These are phyloP conservation scores for Hydra vulgaris DNA, from an alignment of 30 jellyfish, hydroid and myxozoan genomes.

Conservation along the genomic window DNA sequence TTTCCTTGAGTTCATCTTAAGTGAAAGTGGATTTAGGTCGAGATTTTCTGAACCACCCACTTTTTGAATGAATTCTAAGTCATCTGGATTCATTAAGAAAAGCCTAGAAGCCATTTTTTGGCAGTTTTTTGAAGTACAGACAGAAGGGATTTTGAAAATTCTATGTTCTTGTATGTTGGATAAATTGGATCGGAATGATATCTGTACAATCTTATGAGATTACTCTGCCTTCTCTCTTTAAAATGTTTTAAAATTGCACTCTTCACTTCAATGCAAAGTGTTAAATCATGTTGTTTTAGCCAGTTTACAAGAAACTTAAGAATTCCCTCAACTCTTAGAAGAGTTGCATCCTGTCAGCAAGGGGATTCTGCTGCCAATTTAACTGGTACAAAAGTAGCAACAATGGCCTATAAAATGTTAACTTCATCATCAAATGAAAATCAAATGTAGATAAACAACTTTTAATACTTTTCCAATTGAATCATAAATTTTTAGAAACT, in stretches of 20 bases:
- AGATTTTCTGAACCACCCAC: too few species aligned
- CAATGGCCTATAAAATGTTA: slow-evolving; percentile 27
- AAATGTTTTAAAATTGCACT: not conserved
- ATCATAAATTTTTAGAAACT: not conserved
- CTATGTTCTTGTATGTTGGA: not conserved
- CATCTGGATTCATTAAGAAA: too few species aligned
- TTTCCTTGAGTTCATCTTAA: too few species aligned
- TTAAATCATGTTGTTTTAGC: not conserved
- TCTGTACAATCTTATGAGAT: not conserved
- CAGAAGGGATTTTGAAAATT: not conserved
- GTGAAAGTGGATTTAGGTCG: too few species aligned
- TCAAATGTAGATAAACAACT: not conserved
- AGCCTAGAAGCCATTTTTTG: too few species aligned
- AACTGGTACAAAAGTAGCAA: not conserved
- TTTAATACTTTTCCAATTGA: not conserved
- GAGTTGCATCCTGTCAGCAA: not conserved
- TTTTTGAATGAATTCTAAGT: too few species aligned
- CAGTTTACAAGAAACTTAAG: not conserved
- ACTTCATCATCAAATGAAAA: not conserved
- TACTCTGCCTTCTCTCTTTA: not conserved
- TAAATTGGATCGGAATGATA: not conserved
- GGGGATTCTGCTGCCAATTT: slow-evolving; percentile 8
- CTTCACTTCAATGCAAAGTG: slow-evolving; percentile 20
- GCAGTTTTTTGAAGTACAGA: not conserved
- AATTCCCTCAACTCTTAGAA: too few species aligned